These are phyloP conservation scores for Sebastes fasciatus DNA, from an alignment of 2,113 vertebrate genomes.

Conservation along the genomic window DNA sequence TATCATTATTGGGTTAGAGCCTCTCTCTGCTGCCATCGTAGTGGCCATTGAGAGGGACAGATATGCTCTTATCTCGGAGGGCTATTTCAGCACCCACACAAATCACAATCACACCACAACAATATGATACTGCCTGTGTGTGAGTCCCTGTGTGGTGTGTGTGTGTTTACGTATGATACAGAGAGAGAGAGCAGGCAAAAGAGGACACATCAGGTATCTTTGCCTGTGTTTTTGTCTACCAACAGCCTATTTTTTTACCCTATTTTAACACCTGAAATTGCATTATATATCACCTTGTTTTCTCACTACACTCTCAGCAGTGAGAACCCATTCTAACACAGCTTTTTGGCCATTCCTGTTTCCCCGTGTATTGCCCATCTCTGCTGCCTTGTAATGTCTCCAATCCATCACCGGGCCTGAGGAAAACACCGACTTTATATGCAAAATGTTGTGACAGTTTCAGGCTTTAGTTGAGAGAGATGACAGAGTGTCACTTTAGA, in stretches of 20 bases:
- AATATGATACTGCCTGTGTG: slow-evolving; percentile 53
- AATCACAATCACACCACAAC: slow-evolving; percentile 73
- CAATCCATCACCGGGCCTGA: slow-evolving; percentile 29
- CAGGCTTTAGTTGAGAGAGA: slow-evolving; percentile 5
- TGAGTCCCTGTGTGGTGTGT: slow-evolving; percentile 10
- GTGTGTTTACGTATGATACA: neutral
- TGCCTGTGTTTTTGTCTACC: slow-evolving; percentile 26
- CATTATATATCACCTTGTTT: slow-evolving; percentile 46
- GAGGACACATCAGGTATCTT: slow-evolving; percentile 50
- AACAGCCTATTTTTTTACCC: slow-evolving; percentile 23
- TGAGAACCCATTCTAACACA: slow-evolving; percentile 12
- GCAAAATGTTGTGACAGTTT: slow-evolving; percentile 27
- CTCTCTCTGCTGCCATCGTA: slow-evolving; percentile 72
- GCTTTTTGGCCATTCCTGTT: slow-evolving; percentile 23
- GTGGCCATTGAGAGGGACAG: slow-evolving; percentile 75
- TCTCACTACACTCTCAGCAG: slow-evolving; percentile 15
- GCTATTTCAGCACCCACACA: slow-evolving; percentile 77
- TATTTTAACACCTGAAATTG: slow-evolving; percentile 60
- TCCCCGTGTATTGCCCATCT: slow-evolving; percentile 15
- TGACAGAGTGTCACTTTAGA: slow-evolving; percentile 16
- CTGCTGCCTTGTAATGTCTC: slow-evolving; percentile 23
- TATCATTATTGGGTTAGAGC: slow-evolving; percentile 79
- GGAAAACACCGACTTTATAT: slow-evolving; percentile 42
- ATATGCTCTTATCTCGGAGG: slow-evolving; percentile 78
- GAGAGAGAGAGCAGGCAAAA: neutral